These are phyloP conservation scores for Ochropleura plecta DNA, from an alignment of 2,888 invertebrate genomes.

Conservation along the genomic window DNA sequence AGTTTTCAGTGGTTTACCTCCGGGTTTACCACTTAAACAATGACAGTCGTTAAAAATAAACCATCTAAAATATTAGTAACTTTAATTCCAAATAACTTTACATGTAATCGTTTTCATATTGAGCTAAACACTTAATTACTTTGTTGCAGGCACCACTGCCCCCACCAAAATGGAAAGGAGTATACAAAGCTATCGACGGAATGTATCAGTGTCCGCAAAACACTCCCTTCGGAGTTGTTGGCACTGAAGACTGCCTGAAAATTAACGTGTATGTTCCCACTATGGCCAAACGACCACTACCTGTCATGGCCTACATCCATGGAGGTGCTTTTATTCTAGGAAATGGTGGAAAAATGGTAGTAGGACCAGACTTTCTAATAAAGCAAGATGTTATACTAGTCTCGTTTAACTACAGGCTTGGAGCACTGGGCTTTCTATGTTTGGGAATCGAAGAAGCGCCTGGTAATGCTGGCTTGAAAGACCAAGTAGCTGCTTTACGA, in stretches of 20 bases:
- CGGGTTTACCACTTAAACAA: too few relatives aligned
- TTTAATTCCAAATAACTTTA: background rate
- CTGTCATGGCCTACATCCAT: conserved; percentile 84
- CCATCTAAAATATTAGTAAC: background rate
- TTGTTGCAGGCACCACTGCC: conserved; percentile 82
- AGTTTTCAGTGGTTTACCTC: too few relatives aligned
- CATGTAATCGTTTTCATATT: background rate
- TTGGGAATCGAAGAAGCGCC: conserved; percentile 83
- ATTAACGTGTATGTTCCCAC: conserved; percentile 82
- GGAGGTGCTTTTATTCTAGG: conserved; percentile 82
- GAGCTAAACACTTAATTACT: background rate
- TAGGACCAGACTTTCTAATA: conserved; percentile 79
- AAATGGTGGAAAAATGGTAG: conserved; percentile 79
- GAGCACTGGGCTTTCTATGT: conserved; percentile 84
- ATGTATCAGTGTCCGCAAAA: conserved; percentile 66
- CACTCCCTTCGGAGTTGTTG: conserved; percentile 69
- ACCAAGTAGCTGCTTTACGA: conserved; percentile 83
- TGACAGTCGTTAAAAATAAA: conserved; percentile 70
- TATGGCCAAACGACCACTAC: conserved; percentile 67
- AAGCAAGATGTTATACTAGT: conserved; percentile 80
- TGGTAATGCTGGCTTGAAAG: conserved; percentile 85
- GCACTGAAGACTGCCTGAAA: conserved; percentile 81
- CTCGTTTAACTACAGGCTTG: conserved; percentile 84
- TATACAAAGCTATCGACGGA: conserved; percentile 78
- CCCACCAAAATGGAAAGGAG: conserved; percentile 79